Evolutionary conservation across 2,888 invertebrate species (phyloP), one percentile per base, ranked within the genome.

Genomic region (Pristionchus japonicus): DNA sequence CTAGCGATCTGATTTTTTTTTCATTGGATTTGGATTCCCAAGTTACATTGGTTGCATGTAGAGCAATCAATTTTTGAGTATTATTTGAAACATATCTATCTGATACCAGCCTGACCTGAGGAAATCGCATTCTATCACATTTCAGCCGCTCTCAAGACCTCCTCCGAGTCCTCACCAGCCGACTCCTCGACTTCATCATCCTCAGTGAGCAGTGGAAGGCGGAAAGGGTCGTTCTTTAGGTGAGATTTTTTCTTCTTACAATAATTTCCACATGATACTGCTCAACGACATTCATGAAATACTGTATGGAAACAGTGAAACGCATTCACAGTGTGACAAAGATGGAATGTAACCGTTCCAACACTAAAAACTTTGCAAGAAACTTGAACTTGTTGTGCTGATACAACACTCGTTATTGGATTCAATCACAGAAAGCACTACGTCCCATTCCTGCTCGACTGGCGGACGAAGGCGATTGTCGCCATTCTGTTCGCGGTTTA

Each of bases 401-500:
- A n/a, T n/a, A n/a, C 27, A 40, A 40, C 7, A 11, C 11, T 15
- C 20, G 34, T 40, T n/a, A 80, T 13, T 43, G 1, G 43, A 6
- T 31, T 31, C 23, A 11, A 3, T 57, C 4, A 11, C 77, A 93
- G 93, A 83, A 90, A 92, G 70, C 89, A 90, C 83, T 94, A 94
- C 89, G 94, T 94, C 7, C 94, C 94, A 31, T 92, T 92, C 84
- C 90, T 94, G 0, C 91, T 94, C 61, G 89, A 94, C 86, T 90
- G 91, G 89, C 89, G 90, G n/a, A 92, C 93, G 3, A 94, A 93
- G 88, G 49, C 91, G 11, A 64, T 97, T 11, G 96, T 97, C 49
- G 96, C 97, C 52, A 91, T 97, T 0, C 95, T 96, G 15, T 98
- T 98, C 95, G 96, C 96, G 20, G 95, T 96, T 0, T 98, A 98